A percentile compares a stretch with the other conserved stretches of the same genome.
Conservation (phyloP, 2,113 vertebrate genomes). For the Jaculus jaculus region DNA sequence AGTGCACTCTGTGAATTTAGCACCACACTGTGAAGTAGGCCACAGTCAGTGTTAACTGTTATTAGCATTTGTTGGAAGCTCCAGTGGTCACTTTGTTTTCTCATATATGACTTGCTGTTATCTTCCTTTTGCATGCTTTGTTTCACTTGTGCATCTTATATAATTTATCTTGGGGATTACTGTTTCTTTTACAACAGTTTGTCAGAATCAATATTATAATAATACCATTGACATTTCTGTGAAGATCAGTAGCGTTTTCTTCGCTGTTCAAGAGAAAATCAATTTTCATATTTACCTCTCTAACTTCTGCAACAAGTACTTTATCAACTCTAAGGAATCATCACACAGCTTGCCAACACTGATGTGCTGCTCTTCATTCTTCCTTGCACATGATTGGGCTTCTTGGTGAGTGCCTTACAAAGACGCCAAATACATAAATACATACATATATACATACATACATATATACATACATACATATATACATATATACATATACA, state of each 20-base stretch:
- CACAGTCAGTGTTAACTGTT: neutral
- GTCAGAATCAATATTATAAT: conserved; percentile 60
- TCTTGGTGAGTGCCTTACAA: neutral
- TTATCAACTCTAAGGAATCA: conserved; percentile 31
- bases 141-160: neutral
- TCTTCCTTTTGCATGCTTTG: neutral
- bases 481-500: too few relatives aligned
- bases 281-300: conserved; percentile 56
- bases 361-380: neutral
- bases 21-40: too few relatives aligned
- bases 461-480: too few relatives aligned
- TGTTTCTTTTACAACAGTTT: conserved; percentile 11
- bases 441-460: too few relatives aligned
- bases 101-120: neutral
- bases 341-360: neutral
- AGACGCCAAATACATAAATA: neutral
- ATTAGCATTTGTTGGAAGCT: rapidly evolving
- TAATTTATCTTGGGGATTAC: neutral
- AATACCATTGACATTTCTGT: conserved; percentile 45
- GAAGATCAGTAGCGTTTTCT: conserved; percentile 54
- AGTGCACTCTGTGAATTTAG: neutral
- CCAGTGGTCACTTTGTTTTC: rapidly evolving
- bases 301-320: neutral
- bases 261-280: conserved; percentile 58
- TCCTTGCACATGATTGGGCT: neutral